Base-by-base conservation (phyloP, 2,888 invertebrate genomes). In the Melieria omissa region DNA sequence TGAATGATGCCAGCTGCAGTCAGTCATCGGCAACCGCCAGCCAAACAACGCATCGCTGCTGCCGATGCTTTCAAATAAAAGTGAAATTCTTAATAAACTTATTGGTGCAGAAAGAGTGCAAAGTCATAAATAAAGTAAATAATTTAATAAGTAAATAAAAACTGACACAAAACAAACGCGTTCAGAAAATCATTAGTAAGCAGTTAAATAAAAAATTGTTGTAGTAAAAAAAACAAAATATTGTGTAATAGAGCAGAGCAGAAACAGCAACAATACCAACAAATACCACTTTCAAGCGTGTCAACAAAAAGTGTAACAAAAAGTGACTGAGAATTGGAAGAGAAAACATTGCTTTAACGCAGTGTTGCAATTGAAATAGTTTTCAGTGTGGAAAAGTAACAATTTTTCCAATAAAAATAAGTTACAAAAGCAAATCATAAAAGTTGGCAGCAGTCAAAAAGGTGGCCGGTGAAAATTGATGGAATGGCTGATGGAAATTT, bases 21-120 rank as follows among this genome's bases (percentile, higher is more conserved):
- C 49, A 14, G 16, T 58, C 58, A 57, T 46, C 29, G 47, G 46
- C 16, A 29, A 29, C 29, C 29, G 2, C 29, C 29, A 29, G 29
- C 0, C 29, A 29, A 29, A 29, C 29, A 29, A 29, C 29, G 29
- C 29, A 29, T 29, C 29, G 29, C 29, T 29, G 1, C 29, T 46
- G 4, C 41, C 16, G 10, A 55, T 41, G 54, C 54, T 66, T 16
- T 46, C 7, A 66, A 66, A 44, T 57, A 60, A 67, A 67, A 67
- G 67, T 67, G 60, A 67, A 67, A 49, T 60, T 49, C 47, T 60
- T 14, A 49, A 60, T 60, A n/a, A 16, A 58, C 47, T 67, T 47
- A 67, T 46, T 58, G 58, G 58, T 58, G 66, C 66, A 67, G 14
- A 47, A 42, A 58, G 58, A 67, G 42, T 49, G n/a, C 57, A 60